A percentile compares a stretch with the other conserved stretches of the same genome.
Conservation (phyloP, 2,888 invertebrate species). For the Tipula confusa region DNA sequence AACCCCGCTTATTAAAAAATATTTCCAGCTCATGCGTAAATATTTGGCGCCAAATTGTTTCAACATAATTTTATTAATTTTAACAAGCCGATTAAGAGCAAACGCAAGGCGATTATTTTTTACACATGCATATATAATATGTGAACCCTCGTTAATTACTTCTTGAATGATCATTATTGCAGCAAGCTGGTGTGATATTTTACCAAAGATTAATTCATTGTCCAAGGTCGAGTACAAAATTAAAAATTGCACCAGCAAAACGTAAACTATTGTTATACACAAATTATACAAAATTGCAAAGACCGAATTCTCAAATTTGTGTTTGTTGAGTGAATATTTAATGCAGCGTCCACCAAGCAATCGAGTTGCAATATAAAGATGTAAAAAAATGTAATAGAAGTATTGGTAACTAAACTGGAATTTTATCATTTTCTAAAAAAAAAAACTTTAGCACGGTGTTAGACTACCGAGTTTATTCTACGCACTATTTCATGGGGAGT, state of each 20-base stretch:
- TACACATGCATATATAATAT: not conserved
- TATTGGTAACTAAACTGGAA: not conserved
- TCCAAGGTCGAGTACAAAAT: not conserved
- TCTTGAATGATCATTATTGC: not conserved
- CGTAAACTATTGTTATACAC: not conserved
- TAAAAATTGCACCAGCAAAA: not conserved
- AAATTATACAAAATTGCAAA: not conserved
- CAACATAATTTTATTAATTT: not conserved
- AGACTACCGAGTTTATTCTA: too few species aligned
- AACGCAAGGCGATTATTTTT: not conserved
- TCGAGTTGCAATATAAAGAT: not conserved
- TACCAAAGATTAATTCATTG: not conserved
- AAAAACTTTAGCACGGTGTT: too few species aligned
- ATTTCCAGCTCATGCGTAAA: not conserved
- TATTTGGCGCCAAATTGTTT: not conserved
- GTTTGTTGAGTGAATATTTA: not conserved
- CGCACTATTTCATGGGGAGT: too few species aligned
- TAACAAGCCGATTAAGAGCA: not conserved
- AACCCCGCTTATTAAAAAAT: not conserved
- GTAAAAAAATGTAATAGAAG: not conserved
- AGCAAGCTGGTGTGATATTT: not conserved
- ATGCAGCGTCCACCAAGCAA: not conserved
- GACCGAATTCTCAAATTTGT: not conserved
- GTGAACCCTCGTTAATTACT: not conserved
- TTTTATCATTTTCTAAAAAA: not conserved